These are phyloP conservation scores for Acanthornis magna DNA, from an alignment of 2,797 vertebrate species.

Conservation along the genomic window DNA sequence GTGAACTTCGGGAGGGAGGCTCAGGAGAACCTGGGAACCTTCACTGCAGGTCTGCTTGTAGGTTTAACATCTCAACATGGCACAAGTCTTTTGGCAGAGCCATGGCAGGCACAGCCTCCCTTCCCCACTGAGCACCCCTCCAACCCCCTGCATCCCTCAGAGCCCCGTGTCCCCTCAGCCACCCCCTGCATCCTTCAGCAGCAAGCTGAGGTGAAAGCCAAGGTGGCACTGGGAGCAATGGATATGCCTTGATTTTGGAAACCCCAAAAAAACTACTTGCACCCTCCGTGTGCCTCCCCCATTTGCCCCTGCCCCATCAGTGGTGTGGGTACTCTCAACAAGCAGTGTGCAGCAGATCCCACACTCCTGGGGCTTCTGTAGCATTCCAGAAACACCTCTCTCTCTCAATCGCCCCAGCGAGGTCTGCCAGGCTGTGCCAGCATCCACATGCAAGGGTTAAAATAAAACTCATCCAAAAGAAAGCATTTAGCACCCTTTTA, in stretches of 20 bases:
- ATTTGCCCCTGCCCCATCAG: background rate
- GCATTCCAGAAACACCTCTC: background rate
- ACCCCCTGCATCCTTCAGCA: background rate
- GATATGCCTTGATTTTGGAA: background rate
- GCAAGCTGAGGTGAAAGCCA: background rate
- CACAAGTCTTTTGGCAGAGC: background rate
- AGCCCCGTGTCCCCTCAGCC: background rate
- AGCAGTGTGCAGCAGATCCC: background rate
- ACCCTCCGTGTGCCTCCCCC: background rate
- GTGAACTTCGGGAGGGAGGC: background rate
- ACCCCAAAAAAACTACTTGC: background rate
- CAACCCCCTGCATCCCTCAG: fast-evolving
- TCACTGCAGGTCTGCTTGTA: fast-evolving
- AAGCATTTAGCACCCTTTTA: conserved; percentile 39
- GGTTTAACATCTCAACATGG: background rate
- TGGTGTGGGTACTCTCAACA: background rate
- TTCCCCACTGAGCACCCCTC: background rate
- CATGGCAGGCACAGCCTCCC: background rate
- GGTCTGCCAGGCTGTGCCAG: background rate
- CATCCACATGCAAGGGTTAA: conserved; percentile 10
- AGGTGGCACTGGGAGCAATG: background rate
- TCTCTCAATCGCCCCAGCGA: fast-evolving
- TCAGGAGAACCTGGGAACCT: background rate
- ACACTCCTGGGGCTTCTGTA: background rate
- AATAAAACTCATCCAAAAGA: conserved; percentile 7